These are phyloP conservation scores for Dermatemys mawii DNA, from an alignment of 2,113 vertebrate genomes.

Conservation along the genomic window DNA sequence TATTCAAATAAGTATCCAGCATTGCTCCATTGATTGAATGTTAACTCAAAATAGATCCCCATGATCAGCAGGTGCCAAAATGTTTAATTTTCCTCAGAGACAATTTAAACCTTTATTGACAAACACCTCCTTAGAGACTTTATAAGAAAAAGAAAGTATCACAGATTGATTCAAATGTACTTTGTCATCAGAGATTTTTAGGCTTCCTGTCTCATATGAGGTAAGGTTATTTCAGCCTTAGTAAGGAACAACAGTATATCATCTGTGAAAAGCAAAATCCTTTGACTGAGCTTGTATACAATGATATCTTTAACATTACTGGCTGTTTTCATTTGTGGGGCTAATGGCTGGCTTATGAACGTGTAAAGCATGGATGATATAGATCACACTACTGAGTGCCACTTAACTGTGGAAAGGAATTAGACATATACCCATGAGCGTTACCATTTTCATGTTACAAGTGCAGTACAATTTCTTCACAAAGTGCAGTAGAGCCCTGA, in stretches of 20 bases:
- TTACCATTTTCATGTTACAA: fast-evolving
- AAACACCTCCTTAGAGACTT: background rate
- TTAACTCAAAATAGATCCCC: background rate
- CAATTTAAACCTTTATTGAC: background rate
- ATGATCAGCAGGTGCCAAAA: background rate
- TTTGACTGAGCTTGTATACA: background rate
- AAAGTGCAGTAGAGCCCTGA: background rate
- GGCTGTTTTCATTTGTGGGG: fast-evolving
- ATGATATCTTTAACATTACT: background rate
- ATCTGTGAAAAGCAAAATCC: background rate
- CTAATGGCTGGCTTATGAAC: background rate
- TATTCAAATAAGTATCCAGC: background rate
- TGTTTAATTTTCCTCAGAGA: background rate
- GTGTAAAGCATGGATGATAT: background rate
- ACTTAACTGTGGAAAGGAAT: background rate
- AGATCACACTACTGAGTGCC: background rate
- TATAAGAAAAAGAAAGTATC: background rate
- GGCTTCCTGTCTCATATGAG: background rate
- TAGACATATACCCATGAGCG: background rate
- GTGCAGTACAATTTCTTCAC: background rate
- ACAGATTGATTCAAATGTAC: background rate
- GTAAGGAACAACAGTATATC: background rate
- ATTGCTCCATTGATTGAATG: background rate
- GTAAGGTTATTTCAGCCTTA: background rate
- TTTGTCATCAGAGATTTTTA: background rate